Evolutionary conservation across 2,888 invertebrate species (phyloP).

Genomic region (Rhimphoctona megacephalus): DNA sequence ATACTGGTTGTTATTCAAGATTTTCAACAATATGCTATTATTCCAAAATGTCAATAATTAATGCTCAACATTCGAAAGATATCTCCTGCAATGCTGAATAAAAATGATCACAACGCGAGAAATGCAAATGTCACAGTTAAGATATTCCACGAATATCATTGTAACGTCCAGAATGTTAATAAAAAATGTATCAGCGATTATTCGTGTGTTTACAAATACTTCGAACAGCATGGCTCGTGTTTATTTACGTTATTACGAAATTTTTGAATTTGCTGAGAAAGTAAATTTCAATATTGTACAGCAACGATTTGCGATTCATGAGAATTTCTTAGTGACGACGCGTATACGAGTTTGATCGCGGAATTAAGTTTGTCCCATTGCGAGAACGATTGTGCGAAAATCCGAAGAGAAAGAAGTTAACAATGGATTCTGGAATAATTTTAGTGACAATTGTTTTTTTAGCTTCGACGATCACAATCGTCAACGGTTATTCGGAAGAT

Average conservation of each 20-base stretch:
- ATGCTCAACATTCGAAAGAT: neutral
- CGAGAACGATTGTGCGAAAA: slow-evolving; percentile 16
- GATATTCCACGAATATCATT: neutral
- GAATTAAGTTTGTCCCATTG: slow-evolving; percentile 15
- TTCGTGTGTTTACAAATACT: slow-evolving; percentile 6
- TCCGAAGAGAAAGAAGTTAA: slow-evolving; percentile 8
- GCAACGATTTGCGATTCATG: neutral
- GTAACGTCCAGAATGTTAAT: neutral
- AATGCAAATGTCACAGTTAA: neutral
- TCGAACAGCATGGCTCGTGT: neutral
- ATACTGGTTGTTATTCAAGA: neutral
- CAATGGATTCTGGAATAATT: slow-evolving; percentile 43
- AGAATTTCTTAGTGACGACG: slow-evolving; percentile 2
- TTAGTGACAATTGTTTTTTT: slow-evolving; percentile 27
- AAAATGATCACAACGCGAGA: neutral
- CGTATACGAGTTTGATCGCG: slow-evolving; percentile 21
- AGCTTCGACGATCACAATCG: neutral
- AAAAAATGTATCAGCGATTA: slow-evolving; percentile 7
- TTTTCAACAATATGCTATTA: neutral
- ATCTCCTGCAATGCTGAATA: neutral
- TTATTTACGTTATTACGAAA: slow-evolving; percentile 39
- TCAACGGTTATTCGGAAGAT: slow-evolving; percentile 15
- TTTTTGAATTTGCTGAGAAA: slow-evolving; percentile 55
- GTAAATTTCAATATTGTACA: neutral
- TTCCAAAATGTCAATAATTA: neutral